Conservation (phyloP, 2,113 vertebrate genomes). For the Anser brachyrhynchus region DNA sequence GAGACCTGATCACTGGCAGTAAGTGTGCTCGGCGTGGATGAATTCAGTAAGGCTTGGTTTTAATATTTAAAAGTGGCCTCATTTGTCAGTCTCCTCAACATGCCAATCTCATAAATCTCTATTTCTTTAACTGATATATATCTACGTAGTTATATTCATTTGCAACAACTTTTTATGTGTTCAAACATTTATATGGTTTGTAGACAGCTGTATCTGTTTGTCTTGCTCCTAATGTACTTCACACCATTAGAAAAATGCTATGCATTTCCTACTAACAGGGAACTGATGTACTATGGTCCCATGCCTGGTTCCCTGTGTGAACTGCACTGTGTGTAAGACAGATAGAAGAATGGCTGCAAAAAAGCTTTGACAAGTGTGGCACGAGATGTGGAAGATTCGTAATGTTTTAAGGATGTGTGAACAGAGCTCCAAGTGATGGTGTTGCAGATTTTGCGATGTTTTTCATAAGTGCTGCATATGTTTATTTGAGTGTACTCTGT, state of each 20-base stretch:
- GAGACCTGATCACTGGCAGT: background rate
- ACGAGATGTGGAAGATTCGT: background rate
- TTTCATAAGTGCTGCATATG: accelerated
- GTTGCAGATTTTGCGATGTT: background rate
- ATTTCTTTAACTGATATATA: background rate
- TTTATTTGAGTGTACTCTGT: background rate
- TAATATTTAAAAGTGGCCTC: background rate
- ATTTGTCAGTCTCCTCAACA: background rate
- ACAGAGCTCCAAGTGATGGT: background rate
- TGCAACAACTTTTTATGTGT: accelerated
- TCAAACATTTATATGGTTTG: accelerated
- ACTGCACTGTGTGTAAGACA: accelerated
- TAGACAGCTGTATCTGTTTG: background rate
- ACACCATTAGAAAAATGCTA: accelerated
- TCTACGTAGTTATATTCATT: accelerated
- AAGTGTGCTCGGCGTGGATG: accelerated
- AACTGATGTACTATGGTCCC: no score
- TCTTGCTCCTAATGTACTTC: background rate
- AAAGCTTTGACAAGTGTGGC: background rate
- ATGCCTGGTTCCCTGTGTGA: accelerated
- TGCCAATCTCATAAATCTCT: background rate
- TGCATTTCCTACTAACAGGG: accelerated
- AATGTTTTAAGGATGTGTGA: background rate
- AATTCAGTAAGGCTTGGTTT: background rate
- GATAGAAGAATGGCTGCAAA: background rate